A percentile compares a stretch with the other conserved stretches of the same genome.
These are phyloP conservation scores for Mactra quadrangularis DNA, from an alignment of 1,140 invertebrate genomes.

Conservation along the genomic window DNA sequence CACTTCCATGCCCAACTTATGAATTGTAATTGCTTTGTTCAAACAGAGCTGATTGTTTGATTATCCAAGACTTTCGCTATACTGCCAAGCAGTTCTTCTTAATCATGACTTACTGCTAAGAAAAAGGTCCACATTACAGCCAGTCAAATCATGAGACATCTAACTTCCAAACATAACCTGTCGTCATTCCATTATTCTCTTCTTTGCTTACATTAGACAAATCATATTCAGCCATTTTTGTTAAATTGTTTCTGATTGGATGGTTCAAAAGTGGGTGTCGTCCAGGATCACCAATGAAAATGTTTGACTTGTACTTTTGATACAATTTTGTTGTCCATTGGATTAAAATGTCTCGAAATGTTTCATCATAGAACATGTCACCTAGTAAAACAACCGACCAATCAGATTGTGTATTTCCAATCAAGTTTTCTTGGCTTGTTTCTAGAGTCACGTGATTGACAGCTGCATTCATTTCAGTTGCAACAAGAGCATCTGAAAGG, in stretches of 20 bases:
- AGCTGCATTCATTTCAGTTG: constrained; percentile 56
- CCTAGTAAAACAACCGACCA: constrained; percentile 64
- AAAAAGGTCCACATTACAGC: no score
- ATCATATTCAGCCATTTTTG: constrained; percentile 62
- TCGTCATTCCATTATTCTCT: constrained; percentile 70
- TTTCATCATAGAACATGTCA: constrained; percentile 68
- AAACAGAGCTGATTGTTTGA: no score
- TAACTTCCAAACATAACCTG: constrained; percentile 63
- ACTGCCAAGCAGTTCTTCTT: no score
- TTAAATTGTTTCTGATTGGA: constrained; percentile 59
- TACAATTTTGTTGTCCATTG: constrained; percentile 10
- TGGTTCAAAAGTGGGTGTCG: constrained; percentile 59
- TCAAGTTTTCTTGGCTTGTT: constrained; percentile 40
- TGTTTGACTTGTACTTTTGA: constrained; percentile 28
- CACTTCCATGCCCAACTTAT: no score
- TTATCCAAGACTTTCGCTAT: no score
- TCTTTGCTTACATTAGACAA: constrained; percentile 51
- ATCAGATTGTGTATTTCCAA: constrained; percentile 30
- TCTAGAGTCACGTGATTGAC: constrained; percentile 51
- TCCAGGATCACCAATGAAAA: constrained; percentile 69
- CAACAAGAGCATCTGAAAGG: constrained; percentile 58
- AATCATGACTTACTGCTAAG: no score
- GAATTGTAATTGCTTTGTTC: no score
- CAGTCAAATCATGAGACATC: background rate
- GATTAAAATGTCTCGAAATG: constrained; percentile 30